Conservation (phyloP, 2,113 vertebrate species). For the Callionymus lyra region DNA sequence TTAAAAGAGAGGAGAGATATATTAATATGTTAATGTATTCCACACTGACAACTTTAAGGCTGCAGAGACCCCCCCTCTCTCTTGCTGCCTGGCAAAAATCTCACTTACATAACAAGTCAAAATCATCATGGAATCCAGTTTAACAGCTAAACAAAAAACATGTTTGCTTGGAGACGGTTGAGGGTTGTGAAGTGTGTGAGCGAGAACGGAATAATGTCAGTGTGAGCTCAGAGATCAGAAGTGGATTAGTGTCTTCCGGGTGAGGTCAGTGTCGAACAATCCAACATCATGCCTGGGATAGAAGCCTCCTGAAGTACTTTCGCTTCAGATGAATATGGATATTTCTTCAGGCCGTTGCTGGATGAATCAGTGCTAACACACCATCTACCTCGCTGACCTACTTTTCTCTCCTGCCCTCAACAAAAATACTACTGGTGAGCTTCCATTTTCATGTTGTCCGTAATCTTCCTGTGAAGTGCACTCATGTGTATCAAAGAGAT, state of each 20-base stretch:
- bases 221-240: constrained; percentile 24
- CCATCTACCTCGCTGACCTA: constrained; percentile 20
- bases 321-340: background rate
- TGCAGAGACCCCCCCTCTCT: constrained; percentile 15
- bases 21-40: constrained; percentile 61
- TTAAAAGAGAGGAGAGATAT: constrained; percentile 49
- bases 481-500: too few species aligned
- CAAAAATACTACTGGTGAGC: constrained; percentile 23
- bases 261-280: constrained; percentile 20
- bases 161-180: constrained; percentile 18
- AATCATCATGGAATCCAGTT: constrained; percentile 21
- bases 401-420: constrained; percentile 2
- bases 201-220: too few species aligned
- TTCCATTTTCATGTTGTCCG: too few species aligned
- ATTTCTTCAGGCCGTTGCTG: too few species aligned
- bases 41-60: constrained; percentile 42
- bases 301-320: constrained; percentile 7
- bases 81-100: constrained; percentile 5
- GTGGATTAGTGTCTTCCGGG: constrained; percentile 14
- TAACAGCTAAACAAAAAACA: constrained; percentile 7
- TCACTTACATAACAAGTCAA: constrained; percentile 31
- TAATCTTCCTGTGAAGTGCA: too few species aligned
- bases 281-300: constrained; percentile 22
- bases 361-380: constrained; percentile 25
- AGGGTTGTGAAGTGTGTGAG: too few species aligned